Base-by-base conservation (phyloP, 2,888 invertebrate genomes). In the Pandemis cinnamomeana region DNA sequence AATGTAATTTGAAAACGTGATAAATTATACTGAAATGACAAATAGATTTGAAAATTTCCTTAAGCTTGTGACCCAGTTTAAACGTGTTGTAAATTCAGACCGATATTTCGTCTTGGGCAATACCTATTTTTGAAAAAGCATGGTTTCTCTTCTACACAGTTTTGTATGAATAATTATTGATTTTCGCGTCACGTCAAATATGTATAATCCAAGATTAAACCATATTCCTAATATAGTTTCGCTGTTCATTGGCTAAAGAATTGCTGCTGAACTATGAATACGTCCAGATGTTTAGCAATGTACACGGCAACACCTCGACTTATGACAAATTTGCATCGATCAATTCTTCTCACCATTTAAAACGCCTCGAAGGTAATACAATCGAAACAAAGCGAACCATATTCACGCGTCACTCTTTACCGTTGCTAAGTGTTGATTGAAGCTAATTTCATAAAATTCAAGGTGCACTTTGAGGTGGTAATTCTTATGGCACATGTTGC, bases 361-460 rank as follows among this genome's bases (percentile, higher is more conserved):
- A 55, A 55, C 10, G 27, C 11, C 4, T 27, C 58, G 58, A 27
- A 58, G 53, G 53, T 15, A 55, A 53, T n/a, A 53, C 53, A 4
- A 58, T 27, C 58, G 27, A 58, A 58, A 58, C 58, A 58, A 58
- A 58, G 58, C 58, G 58, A 58, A 58, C 27, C 58, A 51, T 42
- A 51, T 42, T 69, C 64, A 70, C 51, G 69, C 64, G 15, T 66
- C 62, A 48, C 48, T 66, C 69, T 66, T 60, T 53, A 70, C 73
- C 69, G 69, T 70, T 64, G 51, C 69, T 5, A 44, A 68, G 68
- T 70, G 69, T 53, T 66, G 69, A 73, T 72, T 73, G 64, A 66
- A 42, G 66, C 73, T 73, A 73, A 73, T 70, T 64, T 72, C 63
- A 64, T 58, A 60, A 60, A 69, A 73, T 70, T 73, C 73, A 73